Conservation (phyloP, 2,888 invertebrate species). For the Athalia rosae region DNA sequence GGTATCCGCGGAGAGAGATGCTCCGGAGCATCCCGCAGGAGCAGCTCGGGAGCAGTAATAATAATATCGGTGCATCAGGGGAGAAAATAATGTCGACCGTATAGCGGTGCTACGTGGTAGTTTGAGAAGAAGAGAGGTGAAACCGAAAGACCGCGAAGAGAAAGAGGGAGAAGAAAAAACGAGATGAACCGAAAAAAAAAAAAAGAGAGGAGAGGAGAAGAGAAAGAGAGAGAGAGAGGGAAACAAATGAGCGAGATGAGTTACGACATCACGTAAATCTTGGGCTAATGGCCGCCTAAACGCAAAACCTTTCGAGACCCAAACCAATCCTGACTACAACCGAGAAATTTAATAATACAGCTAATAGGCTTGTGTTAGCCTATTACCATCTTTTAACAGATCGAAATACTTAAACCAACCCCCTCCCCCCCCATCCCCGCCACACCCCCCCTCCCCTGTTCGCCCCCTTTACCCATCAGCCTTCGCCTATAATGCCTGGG, state of each 20-base stretch:
- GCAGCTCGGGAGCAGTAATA: too few species aligned
- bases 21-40: not conserved
- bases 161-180: not conserved
- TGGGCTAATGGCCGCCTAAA: constrained; percentile 73
- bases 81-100: too few species aligned
- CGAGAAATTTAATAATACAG: constrained; percentile 73
- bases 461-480: not conserved
- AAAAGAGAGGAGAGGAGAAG: not conserved
- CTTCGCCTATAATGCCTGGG: too few species aligned
- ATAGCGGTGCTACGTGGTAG: not conserved
- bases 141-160: not conserved
- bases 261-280: constrained; percentile 73
- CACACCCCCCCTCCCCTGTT: not conserved
- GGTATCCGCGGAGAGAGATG: not conserved
- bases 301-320: constrained; percentile 68
- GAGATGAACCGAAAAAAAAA: not conserved
- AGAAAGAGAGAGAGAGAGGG: constrained; percentile 18
- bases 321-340: constrained; percentile 54
- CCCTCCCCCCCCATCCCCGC: not conserved
- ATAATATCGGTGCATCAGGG: too few species aligned
- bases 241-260: constrained; percentile 63
- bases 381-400: constrained; percentile 58
- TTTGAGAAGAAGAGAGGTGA: not conserved
- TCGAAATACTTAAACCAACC: constrained; percentile 14
- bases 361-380: constrained; percentile 71